phyloP scores from a whole-genome alignment of 2,888 invertebrate genomes.

The Opisthograptis luteolata region DNA sequence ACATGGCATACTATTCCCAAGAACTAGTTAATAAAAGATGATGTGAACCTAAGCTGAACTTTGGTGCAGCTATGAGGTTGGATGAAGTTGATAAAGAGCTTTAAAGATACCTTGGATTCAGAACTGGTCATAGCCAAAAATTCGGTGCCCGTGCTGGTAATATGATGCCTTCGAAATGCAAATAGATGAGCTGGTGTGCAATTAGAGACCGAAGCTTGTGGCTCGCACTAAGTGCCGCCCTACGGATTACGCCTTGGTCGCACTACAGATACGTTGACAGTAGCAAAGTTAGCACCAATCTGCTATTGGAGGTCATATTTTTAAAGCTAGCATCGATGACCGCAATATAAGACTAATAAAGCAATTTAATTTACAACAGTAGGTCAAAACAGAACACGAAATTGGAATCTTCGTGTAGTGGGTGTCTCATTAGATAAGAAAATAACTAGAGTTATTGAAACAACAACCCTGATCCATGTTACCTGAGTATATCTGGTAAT shows the following conservation, averaged over 20 bases:
- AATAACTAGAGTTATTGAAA: too few relatives aligned
- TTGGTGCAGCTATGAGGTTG: background rate
- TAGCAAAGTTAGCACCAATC: conserved; percentile 1
- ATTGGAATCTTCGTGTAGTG: too few relatives aligned
- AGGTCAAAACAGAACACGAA: background rate
- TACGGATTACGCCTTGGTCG: conserved; percentile 75
- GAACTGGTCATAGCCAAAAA: conserved; percentile 36
- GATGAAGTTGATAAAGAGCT: background rate
- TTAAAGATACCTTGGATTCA: conserved; percentile 6
- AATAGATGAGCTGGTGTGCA: conserved; percentile 79
- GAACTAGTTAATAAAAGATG: too few relatives aligned
- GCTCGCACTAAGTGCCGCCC: conserved; percentile 76
- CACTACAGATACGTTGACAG: conserved; percentile 28
- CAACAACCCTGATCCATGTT: too few relatives aligned
- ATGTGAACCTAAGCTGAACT: too few relatives aligned
- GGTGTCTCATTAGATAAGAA: too few relatives aligned
- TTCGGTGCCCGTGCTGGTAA: conserved; percentile 46
- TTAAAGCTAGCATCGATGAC: background rate
- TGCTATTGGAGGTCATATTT: background rate
- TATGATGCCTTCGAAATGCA: conserved; percentile 69
- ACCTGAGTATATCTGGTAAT: background rate
- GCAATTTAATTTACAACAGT: background rate
- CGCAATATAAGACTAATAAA: background rate
- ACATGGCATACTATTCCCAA: too few relatives aligned
- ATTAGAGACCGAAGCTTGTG: conserved; percentile 78